Evolutionary conservation across 2,113 vertebrate species (phyloP), one percentile per base, ranked within the genome.

Genomic region (Prochilodus magdalenae): DNA sequence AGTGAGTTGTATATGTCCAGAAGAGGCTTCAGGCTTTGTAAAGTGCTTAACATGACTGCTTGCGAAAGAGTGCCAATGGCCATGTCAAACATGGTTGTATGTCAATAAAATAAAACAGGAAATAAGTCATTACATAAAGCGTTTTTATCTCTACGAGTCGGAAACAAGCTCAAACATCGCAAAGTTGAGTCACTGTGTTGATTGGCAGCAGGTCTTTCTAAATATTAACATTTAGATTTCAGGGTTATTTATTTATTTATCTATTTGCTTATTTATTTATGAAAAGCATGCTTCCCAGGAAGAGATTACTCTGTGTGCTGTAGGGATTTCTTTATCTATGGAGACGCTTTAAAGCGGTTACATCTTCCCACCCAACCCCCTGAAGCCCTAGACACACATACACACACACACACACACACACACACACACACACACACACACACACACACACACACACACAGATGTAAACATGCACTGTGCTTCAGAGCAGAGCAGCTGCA

Each of bases 291-390:
- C 49, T 16, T 51, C 49, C 49, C 49, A 18, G 14, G 49, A 51
- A 16, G 49, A 51, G 14, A 51, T 49, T 8, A 51, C 49, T 27
- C 1, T 51, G 53, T 71, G 55, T 80, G 66, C 44, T 60, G 51
- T 66, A 60, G 62, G 79, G 62, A 81, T 75, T 81, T 74, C 62
- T 40, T 66, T 67, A 75, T 81, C 72, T 75, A 51, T 67, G 26
- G 53, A 60, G 72, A 81, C 59, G 24, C 51, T 57, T 30, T 22
- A 20, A 40, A 73, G 65, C 33, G 44, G 80, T 67, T 44, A 75
- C 29, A 22, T 67, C 80, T 75, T 51, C 73, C 49, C 60, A 66
- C 65, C 55, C 73, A 66, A 24, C 22, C 79, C 63, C 71, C 51
- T 80, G 62, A 29, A 67, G 18, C 3, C 62, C 4, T 16, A 29